Evolutionary conservation across 2,113 vertebrate genomes (phyloP), one percentile per base, ranked within the genome.

Genomic region (Brevimyrus niger): DNA sequence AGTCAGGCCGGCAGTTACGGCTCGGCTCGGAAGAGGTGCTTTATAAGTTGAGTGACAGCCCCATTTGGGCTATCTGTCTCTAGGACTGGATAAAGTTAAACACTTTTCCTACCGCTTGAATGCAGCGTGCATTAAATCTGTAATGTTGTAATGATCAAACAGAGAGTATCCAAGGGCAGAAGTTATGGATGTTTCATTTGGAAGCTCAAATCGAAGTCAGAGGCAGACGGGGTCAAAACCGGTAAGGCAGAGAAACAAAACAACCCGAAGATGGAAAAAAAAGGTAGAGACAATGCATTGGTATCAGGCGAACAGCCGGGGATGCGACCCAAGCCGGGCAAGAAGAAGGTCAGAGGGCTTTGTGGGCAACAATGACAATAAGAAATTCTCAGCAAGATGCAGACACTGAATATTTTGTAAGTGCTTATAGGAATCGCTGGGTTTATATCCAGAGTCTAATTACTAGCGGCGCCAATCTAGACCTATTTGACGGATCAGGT

Each of bases 51-150:
- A 84, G 44, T 9, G 44, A 84, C 35, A 42, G 76, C 76, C 42
- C 35, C 42, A 44, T 82, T 38, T 82, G 76, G 38, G 35, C 38
- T 42, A 6, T 82, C n/a, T 69, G n/a, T 31, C 61, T 31, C n/a
- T 69, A 69, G 61, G n/a, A 69, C 61, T 69, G 61, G 61, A 69
- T 69, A 69, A 69, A 69, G 61, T 69, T 69, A 69, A 69, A 69
- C 61, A 69, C 3, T 69, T 69, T 69, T 69, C 11, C 61, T 31
- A 69, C 61, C n/a, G 13, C 61, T 69, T 69, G 61, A 69, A 69
- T 69, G 61, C 61, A 69, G n/a, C 61, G 3, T 69, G 61, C 61
- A 69, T 69, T 69, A 69, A 69, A 69, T 69, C 61, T 31, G 27
- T 13, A 69, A 69, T 31, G 10, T 13, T 69, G 3, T 69, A 69